Base-by-base conservation (phyloP, 2,113 vertebrate genomes). In the Eudyptes chrysolophus region DNA sequence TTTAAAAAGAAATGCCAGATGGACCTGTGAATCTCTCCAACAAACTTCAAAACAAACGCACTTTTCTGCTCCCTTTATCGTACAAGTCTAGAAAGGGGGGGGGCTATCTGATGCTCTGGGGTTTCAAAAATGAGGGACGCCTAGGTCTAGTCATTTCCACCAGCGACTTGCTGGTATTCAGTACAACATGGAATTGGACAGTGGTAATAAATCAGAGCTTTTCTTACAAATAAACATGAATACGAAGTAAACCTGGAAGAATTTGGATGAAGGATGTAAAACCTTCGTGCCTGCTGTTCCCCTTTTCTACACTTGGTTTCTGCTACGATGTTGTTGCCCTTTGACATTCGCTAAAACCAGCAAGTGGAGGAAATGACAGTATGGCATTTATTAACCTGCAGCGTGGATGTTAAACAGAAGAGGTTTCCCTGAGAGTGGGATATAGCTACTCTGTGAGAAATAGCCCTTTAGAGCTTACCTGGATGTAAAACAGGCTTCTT, bases 361-460 rank as follows among this genome's bases (percentile, higher is more conserved):
- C 55, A 3, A 89, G 92, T 32, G 30, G 68, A 96, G 88, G 84
- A 95, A 97, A 86, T 61, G 83, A 80, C 71, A 81, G 25, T 10
- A 27, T 61, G 57, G 76, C 76, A 57, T 83, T 97, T 71, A 87
- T 92, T 93, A 92, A 94, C 81, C 89, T 94, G 76, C 36, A 51
- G 81, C 1, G 3, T 10, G 79, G 40, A 88, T 89, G 69, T 75
- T 66, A 75, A 88, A 51, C 64, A 65, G 78, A 81, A 70, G 38
- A 82, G 58, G 27, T 46, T 97, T 92, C 57, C 49, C 36, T 87
- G 68, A 42, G 48, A 62, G 36, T 9, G 40, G 40, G 78, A 51
- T 32, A 58, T 14, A 94, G 54, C 34, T 62, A 1, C 26, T 61
- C 49, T 17, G 14, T 40, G 68, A 93, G 80, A 96, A 94, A 84